Evolutionary conservation across 2,797 vertebrate genomes (phyloP).

Genomic region (Periparus ater): DNA sequence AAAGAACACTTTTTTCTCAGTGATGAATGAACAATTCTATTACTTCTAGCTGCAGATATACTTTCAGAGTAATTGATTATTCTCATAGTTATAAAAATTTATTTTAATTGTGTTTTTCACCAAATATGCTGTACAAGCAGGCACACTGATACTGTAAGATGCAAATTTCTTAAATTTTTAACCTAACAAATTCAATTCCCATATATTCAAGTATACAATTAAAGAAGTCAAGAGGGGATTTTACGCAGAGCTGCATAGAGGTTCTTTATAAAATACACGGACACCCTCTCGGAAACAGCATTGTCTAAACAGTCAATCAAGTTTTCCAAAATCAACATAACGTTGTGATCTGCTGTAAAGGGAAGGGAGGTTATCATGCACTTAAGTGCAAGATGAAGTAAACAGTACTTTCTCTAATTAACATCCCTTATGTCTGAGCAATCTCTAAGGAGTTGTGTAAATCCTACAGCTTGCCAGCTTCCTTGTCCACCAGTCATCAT

Average conservation of each 20-base stretch:
- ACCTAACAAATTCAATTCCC: neutral
- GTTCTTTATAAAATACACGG: neutral
- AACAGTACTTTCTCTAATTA: neutral
- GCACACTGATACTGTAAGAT: neutral
- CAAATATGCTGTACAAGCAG: neutral
- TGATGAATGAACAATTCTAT: neutral
- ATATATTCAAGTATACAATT: neutral
- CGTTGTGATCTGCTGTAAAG: neutral
- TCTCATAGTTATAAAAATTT: neutral
- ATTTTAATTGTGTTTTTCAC: neutral
- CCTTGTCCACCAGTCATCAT: neutral
- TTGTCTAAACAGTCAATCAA: neutral
- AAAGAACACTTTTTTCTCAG: neutral
- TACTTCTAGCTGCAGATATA: neutral
- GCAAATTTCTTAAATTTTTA: neutral
- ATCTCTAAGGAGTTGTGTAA: neutral
- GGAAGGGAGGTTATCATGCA: neutral
- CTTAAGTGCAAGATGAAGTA: neutral
- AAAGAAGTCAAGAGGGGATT: neutral
- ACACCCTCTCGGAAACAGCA: neutral
- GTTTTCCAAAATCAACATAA: neutral
- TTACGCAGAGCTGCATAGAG: neutral
- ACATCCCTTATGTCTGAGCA: neutral
- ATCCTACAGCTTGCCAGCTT: neutral
- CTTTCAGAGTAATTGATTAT: neutral